phyloP scores from a whole-genome alignment of 1,140 invertebrate species.

The Drosophila willistoni region DNA sequence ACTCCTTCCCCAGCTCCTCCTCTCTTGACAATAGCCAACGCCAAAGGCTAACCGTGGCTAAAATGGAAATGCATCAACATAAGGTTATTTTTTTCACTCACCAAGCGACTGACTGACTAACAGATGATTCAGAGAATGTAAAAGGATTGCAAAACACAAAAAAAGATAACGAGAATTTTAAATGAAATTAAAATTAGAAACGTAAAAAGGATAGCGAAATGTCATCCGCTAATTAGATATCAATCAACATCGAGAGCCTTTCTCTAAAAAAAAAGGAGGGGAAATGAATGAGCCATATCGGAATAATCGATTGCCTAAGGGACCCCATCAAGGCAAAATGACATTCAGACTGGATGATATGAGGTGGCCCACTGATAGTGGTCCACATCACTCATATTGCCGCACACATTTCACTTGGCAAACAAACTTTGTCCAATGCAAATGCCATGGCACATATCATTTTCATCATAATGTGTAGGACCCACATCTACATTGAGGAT shows the following conservation, averaged over 20 bases:
- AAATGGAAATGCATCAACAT: background rate
- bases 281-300: too few relatives aligned
- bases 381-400: background rate
- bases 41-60: conserved; percentile 6
- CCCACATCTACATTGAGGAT: background rate
- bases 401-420: conserved; percentile 1
- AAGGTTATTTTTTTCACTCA: too few relatives aligned
- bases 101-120: background rate
- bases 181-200: background rate
- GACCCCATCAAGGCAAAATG: background rate
- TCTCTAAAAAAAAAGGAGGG: background rate
- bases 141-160: background rate
- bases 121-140: background rate
- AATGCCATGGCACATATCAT: conserved; percentile 5
- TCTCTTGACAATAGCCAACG: conserved; percentile 4
- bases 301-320: too few relatives aligned
- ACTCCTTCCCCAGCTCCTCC: background rate
- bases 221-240: background rate
- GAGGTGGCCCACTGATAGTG: background rate
- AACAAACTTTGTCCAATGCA: background rate
- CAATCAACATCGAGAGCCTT: background rate
- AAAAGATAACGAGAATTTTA: background rate
- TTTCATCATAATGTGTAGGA: background rate
- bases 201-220: background rate
- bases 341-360: background rate